Percentiles rank a stretch among this genome's conserved stretches.
Conservation (phyloP, 2,888 invertebrate species). For the Helicoverpa assulta region DNA sequence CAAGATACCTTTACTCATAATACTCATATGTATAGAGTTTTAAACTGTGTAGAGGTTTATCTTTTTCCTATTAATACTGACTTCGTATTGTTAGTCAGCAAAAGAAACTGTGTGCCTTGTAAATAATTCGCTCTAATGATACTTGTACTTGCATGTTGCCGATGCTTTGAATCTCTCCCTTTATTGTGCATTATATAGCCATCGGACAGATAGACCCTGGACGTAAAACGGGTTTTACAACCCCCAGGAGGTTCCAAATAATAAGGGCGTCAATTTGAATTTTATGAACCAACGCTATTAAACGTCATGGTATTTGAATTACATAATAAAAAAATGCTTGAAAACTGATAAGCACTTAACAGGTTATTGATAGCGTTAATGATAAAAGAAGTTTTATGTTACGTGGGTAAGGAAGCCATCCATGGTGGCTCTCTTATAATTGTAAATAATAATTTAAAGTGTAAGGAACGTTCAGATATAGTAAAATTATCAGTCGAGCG, state of each 20-base stretch:
- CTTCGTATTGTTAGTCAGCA: too few species aligned
- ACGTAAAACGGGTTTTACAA: constrained; percentile 51
- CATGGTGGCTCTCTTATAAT: too few species aligned
- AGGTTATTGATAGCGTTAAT: neutral
- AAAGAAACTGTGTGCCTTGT: too few species aligned
- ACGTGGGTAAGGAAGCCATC: too few species aligned
- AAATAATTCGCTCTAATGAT: neutral
- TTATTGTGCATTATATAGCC: constrained; percentile 37
- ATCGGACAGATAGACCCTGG: constrained; percentile 26
- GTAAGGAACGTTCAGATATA: too few species aligned
- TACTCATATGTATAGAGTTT: too few species aligned
- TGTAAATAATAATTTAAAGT: too few species aligned
- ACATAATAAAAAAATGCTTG: constrained; percentile 28
- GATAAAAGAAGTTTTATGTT: neutral
- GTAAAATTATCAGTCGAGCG: too few species aligned
- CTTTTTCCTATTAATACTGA: too few species aligned
- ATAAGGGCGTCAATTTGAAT: constrained; percentile 55
- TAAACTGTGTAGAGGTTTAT: too few species aligned
- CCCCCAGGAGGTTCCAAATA: constrained; percentile 37
- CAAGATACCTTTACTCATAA: too few species aligned
- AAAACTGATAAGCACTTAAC: constrained; percentile 31
- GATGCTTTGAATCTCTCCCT: constrained; percentile 18
- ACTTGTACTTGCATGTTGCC: constrained; percentile 10
- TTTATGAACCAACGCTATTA: constrained; percentile 51
- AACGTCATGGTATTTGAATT: constrained; percentile 36